Base-by-base conservation (phyloP, 2,888 invertebrate species). In the Bruchidius siliquastri region DNA sequence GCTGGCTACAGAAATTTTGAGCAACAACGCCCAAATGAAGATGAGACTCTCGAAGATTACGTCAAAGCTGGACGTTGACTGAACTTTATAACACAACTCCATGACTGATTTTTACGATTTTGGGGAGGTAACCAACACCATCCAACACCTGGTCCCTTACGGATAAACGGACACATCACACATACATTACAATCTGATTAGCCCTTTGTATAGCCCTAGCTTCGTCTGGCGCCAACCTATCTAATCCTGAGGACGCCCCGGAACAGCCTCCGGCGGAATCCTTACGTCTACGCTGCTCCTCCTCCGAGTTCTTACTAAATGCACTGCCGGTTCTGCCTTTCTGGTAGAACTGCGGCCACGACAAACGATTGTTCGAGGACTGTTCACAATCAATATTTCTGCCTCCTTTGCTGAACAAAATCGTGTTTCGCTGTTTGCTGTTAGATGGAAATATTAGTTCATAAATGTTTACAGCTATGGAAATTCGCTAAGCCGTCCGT, bases 171-270 rank as follows among this genome's bases (percentile, higher is more conserved):
- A 26, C 49, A 49, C 49, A 49, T 49, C 49, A 49, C 49, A 91
- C 94, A 90, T 94, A 94, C 94, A 94, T 93, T 87, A 94, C 94
- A 87, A 94, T 94, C 88, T 94, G 94, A 90, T 93, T 93, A 87
- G 94, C 94, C 87, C 93, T 91, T 88, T 94, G 93, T 91, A 94
- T 92, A 83, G 93, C 94, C 86, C 92, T 92, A 82, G 92, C 92
- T 87, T 93, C 93, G 87, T 93, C 92, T 84, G 92, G 91, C 85
- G 88, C 89, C 87, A 90, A 86, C 87, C 90, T 87, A 88, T 91
- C 91, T 81, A 91, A 87, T 79, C 84, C 85, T 66, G 83, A 84
- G 18, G 89, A 87, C 78, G 86, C 84, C 70, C 89, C 83, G 75
- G 88, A 87, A 73, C 80, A 79, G 68, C 79, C 80, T n/a, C 80